Evolutionary conservation across 2,888 invertebrate genomes (phyloP).

Genomic region (Drosophila siamana): DNA sequence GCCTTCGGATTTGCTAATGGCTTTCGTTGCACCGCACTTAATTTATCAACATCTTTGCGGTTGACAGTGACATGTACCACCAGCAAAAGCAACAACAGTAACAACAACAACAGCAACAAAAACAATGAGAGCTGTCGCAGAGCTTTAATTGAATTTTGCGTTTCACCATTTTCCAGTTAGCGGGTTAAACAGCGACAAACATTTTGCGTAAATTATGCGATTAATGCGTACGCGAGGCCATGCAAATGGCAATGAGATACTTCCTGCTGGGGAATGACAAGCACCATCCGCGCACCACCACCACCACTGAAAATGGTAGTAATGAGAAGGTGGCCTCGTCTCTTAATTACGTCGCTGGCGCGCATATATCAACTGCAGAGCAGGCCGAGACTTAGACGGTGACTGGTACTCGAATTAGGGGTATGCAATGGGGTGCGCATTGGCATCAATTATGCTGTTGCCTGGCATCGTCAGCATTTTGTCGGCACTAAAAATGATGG

Average conservation of each 20-base stretch:
- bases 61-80: conserved; percentile 60
- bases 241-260: conserved; percentile 53
- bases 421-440: conserved; percentile 29
- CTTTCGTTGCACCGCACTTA: conserved; percentile 56
- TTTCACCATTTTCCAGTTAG: conserved; percentile 41
- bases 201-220: conserved; percentile 51
- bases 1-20: conserved; percentile 54
- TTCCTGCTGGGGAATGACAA: conserved; percentile 35
- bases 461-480: conserved; percentile 51
- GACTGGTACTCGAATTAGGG: conserved; percentile 1
- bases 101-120: neutral
- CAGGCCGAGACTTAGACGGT: conserved; percentile 7
- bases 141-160: conserved; percentile 67
- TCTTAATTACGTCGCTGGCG: conserved; percentile 6
- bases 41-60: conserved; percentile 70
- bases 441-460: conserved; percentile 66
- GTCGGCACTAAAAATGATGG: conserved; percentile 58
- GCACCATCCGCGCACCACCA: neutral
- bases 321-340: conserved; percentile 12
- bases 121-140: conserved; percentile 16
- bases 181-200: conserved; percentile 49
- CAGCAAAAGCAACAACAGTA: conserved; percentile 13
- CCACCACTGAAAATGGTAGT: neutral
- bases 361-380: conserved; percentile 18
- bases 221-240: conserved; percentile 51